phyloP scores from a whole-genome alignment of 2,797 vertebrate species.

The Danio tinwini region DNA sequence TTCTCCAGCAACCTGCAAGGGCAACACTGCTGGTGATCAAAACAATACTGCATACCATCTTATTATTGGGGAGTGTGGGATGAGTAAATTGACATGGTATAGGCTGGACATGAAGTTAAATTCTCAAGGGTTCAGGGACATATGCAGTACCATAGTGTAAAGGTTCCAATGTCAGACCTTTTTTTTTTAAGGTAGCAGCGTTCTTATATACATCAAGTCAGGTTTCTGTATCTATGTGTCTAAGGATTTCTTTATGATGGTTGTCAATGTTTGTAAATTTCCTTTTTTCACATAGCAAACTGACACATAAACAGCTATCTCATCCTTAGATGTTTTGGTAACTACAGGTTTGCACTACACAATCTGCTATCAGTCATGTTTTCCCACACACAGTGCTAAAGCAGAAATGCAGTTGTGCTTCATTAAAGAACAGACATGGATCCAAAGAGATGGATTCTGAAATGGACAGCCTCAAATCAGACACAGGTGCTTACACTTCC shows the following conservation, averaged over 20 bases:
- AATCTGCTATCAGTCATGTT: constrained; percentile 25
- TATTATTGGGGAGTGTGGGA: no score
- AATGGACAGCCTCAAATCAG: constrained; percentile 80
- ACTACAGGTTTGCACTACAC: constrained; percentile 16
- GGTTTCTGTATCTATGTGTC: no score
- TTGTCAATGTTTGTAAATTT: constrained; percentile 9
- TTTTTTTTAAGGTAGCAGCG: neutral
- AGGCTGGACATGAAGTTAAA: no score
- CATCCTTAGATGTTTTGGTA: constrained; percentile 18
- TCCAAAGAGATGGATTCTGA: constrained; percentile 66
- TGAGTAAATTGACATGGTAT: no score
- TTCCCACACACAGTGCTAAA: constrained; percentile 37
- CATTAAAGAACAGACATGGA: constrained; percentile 30
- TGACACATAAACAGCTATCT: constrained; percentile 10
- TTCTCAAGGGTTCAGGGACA: neutral
- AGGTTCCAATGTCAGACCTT: neutral
- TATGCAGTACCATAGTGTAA: no score
- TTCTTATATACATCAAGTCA: neutral
- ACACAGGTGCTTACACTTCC: constrained; percentile 81
- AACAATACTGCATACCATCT: no score
- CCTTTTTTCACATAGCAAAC: neutral
- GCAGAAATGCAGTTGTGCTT: constrained; percentile 23
- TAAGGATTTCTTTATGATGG: neutral
- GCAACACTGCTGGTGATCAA: no score
- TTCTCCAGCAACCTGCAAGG: no score